These are phyloP conservation scores for Rhynchonema sp. DNA, from an alignment of 2,888 invertebrate genomes.

Conservation along the genomic window DNA sequence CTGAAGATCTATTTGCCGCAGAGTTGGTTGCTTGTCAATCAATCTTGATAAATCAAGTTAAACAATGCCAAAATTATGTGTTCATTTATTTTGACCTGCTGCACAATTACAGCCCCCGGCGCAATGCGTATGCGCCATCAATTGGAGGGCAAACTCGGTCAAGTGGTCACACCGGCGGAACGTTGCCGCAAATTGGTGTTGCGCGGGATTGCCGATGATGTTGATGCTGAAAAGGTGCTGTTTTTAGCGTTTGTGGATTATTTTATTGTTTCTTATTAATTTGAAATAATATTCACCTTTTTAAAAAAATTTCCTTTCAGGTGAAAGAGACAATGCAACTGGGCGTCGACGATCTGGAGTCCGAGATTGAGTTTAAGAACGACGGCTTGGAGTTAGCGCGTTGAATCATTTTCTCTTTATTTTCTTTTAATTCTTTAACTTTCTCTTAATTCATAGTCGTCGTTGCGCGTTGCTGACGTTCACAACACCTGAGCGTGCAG, in stretches of 20 bases:
- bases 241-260: too few relatives aligned
- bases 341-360: not conserved
- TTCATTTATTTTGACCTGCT: not conserved
- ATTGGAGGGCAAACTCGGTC: not conserved
- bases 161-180: not conserved
- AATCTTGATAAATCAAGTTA: too few relatives aligned
- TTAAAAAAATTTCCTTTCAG: not conserved
- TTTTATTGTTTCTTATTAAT: too few relatives aligned
- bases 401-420: too few relatives aligned
- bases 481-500: not conserved
- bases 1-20: slow-evolving; percentile 3
- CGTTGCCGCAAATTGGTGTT: not conserved
- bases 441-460: not conserved
- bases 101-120: not conserved
- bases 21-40: not conserved
- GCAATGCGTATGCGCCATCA: not conserved
- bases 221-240: not conserved
- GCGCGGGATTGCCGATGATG: not conserved
- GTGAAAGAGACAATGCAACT: not conserved
- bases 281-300: too few relatives aligned
- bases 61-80: not conserved
- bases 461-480: not conserved
- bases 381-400: not conserved
- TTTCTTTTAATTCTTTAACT: too few relatives aligned
- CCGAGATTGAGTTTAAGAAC: not conserved